Base-by-base conservation (phyloP, 2,113 vertebrate genomes). In the Mus musculus region DNA sequence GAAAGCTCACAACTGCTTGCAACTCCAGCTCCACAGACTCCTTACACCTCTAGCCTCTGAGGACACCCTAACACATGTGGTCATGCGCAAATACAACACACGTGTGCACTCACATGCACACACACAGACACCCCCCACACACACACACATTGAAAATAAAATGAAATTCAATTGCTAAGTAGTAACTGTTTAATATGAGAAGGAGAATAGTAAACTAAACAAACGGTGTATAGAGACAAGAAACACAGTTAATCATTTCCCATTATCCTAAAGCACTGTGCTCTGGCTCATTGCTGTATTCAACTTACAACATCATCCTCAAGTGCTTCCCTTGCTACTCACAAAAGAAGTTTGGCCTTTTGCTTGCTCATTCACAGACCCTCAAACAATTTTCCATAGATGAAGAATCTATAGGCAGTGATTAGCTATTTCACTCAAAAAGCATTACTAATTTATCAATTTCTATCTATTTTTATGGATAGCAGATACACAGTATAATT, bases 321-420 rank as follows among this genome's bases (percentile, higher is more conserved):
- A 92, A 42, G n/a, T 52, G 3, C 88, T 71, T 26, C 13, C 13
- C 20, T 75, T 33, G 77, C 77, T 94, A 49, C 2, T 92, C 33
- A 89, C 8, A 54, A 88, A 91, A 63, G 39, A 96, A 75, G 10
- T 22, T 93, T 95, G 76, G 56, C 33, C 46, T 94, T 94, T 81
- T 72, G 78, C 28, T 88, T 88, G 33, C 13, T 17, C 11, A 95
- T 69, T 49, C 30, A 72, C 7, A 88, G 7, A 80, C 71, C 24
- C 2, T 71, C 16, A 49, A 73, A 3, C 42, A 91, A 54, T 92
- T 4, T 92, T 33, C 33, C 36, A 94, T 46, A 77, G 9, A 92
- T 5, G 73, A 80, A 95, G 7, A 82, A 91, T 73, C 33, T 49
- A 93, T 88, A 33, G 85, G 59, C 1, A 63, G 54, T 78, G 26